Percentiles rank a stretch among this genome's conserved stretches.
These are phyloP conservation scores for Craniophora ligustri DNA, from an alignment of 2,888 invertebrate species.

Conservation along the genomic window DNA sequence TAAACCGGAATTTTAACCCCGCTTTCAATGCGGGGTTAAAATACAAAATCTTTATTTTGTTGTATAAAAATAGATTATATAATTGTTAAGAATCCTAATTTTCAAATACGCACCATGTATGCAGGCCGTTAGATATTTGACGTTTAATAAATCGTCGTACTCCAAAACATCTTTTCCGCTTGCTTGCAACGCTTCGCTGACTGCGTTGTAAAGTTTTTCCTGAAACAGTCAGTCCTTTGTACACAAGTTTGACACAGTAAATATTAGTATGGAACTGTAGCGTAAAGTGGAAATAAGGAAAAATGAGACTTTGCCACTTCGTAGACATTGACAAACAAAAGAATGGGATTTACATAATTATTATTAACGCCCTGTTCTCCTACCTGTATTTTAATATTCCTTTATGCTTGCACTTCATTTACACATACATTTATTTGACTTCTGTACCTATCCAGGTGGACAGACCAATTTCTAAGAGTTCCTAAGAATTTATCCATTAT, in stretches of 20 bases:
- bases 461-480: no score
- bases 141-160: conserved; percentile 72
- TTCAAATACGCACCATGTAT: conserved; percentile 64
- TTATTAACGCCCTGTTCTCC: background rate
- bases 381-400: no score
- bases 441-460: no score
- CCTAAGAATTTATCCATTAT: no score
- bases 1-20: no score
- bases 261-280: conserved; percentile 16
- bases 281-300: background rate
- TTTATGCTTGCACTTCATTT: no score
- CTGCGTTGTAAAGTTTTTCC: conserved; percentile 74
- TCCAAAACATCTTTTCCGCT: conserved; percentile 70
- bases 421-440: no score
- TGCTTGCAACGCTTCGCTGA: conserved; percentile 63
- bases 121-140: conserved; percentile 74
- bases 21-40: no score
- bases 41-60: no score
- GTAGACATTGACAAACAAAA: background rate
- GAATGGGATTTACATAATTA: background rate
- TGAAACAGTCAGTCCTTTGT: conserved; percentile 48
- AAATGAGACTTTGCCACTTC: conserved; percentile 1
- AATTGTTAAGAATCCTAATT: background rate
- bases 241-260: conserved; percentile 14
- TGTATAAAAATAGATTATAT: no score